Evolutionary conservation across 2,888 invertebrate genomes (phyloP).

Genomic region (Eupithecia centaureata): DNA sequence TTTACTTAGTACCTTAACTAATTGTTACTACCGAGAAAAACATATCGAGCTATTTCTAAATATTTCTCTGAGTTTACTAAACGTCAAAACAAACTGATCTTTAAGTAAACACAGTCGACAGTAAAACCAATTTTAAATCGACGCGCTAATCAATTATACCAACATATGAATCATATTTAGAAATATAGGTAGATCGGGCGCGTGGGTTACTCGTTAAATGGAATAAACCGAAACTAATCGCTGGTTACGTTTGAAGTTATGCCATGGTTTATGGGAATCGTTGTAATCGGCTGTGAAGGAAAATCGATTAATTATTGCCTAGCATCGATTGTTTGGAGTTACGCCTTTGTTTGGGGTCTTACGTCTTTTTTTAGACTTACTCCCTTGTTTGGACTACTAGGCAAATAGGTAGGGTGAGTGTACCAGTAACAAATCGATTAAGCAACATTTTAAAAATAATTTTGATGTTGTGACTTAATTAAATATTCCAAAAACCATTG

Average conservation of each 20-base stretch:
- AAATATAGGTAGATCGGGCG: constrained; percentile 61
- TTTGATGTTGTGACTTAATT: too few relatives aligned
- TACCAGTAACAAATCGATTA: too few relatives aligned
- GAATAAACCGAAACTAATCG: constrained; percentile 68
- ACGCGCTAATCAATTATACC: constrained; percentile 60
- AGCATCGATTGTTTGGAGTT: constrained; percentile 35
- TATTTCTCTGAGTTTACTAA: constrained; percentile 44
- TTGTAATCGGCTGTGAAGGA: constrained; percentile 54
- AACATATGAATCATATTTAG: constrained; percentile 54
- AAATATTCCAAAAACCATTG: too few relatives aligned
- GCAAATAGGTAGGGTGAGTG: too few relatives aligned
- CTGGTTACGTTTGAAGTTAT: constrained; percentile 47
- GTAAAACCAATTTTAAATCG: constrained; percentile 58
- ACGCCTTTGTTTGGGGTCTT: neutral
- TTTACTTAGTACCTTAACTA: too few relatives aligned
- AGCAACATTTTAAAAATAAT: too few relatives aligned
- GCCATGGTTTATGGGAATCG: constrained; percentile 50
- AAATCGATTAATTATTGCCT: constrained; percentile 42
- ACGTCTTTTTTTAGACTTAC: neutral
- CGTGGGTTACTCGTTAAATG: constrained; percentile 64
- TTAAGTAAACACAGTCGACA: constrained; percentile 54
- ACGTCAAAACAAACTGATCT: constrained; percentile 54
- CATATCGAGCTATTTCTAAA: neutral
- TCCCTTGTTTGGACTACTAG: neutral
- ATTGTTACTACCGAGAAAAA: too few relatives aligned